Evolutionary conservation across 2,797 vertebrate species (phyloP).

Genomic region (Pogonophryne albipinna): DNA sequence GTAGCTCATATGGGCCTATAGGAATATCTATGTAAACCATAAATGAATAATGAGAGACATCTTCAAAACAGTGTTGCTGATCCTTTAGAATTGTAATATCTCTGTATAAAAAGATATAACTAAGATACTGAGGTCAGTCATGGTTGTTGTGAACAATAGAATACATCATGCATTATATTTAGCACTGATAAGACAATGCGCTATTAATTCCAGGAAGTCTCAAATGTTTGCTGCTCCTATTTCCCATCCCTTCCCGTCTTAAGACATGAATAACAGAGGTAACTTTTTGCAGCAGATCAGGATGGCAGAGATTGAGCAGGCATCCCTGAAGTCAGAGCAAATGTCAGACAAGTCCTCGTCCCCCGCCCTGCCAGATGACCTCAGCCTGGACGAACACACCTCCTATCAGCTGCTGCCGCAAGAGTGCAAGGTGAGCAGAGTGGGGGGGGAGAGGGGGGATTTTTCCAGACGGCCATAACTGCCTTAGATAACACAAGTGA

Average conservation of each 20-base stretch:
- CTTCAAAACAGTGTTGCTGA: conserved; percentile 18
- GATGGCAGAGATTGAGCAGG: conserved; percentile 96
- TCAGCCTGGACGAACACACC: conserved; percentile 90
- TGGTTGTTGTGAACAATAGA: conserved; percentile 9
- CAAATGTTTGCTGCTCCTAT: not conserved
- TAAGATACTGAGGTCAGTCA: conserved; percentile 8
- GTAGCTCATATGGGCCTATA: conserved; percentile 17
- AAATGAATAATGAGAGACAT: conserved; percentile 22
- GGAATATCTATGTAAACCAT: conserved; percentile 6
- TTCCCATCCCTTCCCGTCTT: not conserved
- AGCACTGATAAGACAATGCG: conserved; percentile 9
- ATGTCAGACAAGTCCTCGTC: conserved; percentile 94
- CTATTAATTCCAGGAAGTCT: conserved; percentile 6
- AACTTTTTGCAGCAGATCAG: conserved; percentile 88
- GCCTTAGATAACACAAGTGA: no score
- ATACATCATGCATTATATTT: not conserved
- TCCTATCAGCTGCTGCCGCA: conserved; percentile 85
- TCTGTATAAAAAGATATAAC: conserved; percentile 1
- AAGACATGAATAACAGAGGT: conserved; percentile 54
- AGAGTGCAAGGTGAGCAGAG: conserved; percentile 86
- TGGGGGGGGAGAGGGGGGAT: not conserved
- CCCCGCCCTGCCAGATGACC: conserved; percentile 92
- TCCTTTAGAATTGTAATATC: conserved; percentile 23
- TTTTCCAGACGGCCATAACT: no score
- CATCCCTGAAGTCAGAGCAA: conserved; percentile 93